These are phyloP conservation scores for Amblyopsis rosae DNA, from an alignment of 2,113 vertebrate species.

Conservation along the genomic window DNA sequence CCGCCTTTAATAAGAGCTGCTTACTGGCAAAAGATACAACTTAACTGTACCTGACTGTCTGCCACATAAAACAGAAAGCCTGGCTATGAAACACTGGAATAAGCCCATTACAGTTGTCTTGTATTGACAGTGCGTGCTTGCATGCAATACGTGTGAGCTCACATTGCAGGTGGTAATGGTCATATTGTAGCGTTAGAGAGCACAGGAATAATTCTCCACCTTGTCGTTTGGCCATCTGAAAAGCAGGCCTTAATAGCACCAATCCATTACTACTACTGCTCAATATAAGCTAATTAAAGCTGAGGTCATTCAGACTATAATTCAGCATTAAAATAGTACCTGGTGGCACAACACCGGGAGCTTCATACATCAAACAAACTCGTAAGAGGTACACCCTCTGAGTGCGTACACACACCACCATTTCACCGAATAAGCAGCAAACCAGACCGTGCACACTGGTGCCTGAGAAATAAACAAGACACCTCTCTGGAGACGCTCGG, in stretches of 20 bases:
- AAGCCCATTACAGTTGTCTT: not conserved
- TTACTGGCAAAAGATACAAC: conserved; percentile 2
- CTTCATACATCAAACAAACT: conserved; percentile 46
- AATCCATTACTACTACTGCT: no score
- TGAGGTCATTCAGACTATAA: no score
- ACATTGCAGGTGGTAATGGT: no score
- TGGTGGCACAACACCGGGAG: not conserved
- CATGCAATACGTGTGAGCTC: not conserved
- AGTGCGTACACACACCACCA: not conserved
- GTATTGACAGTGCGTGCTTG: not conserved
- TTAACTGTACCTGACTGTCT: conserved; percentile 2
- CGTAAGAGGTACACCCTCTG: conserved; percentile 43
- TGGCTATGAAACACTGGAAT: not conserved
- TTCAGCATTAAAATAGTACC: no score
- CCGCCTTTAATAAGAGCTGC: conserved; percentile 15
- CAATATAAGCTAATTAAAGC: no score
- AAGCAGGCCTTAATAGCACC: no score
- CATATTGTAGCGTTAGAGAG: no score
- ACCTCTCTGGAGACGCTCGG: conserved; percentile 48
- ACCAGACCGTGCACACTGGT: conserved; percentile 37
- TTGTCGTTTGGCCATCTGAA: no score
- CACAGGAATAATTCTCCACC: no score
- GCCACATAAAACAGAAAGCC: not conserved
- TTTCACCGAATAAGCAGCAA: conserved; percentile 57
- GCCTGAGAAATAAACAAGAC: conserved; percentile 52